Percentiles rank a stretch among this genome's conserved stretches.
These are phyloP conservation scores for Thymelicus acteon DNA, from an alignment of 2,888 invertebrate species.

Conservation along the genomic window DNA sequence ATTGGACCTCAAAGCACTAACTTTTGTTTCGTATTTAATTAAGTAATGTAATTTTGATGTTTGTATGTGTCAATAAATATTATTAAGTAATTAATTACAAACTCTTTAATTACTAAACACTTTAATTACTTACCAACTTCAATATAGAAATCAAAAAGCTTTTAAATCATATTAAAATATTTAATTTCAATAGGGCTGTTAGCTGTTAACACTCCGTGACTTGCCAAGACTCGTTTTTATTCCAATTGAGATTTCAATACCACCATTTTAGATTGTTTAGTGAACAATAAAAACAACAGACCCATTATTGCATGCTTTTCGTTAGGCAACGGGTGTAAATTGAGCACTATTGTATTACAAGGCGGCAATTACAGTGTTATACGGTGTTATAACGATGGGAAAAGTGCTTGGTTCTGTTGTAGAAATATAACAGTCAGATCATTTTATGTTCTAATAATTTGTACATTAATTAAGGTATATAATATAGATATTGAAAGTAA, in stretches of 20 bases:
- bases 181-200: conserved; percentile 6
- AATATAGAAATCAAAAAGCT: background rate
- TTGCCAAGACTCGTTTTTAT: conserved; percentile 8
- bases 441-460: background rate
- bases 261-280: conserved; percentile 20
- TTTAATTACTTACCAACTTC: too few species aligned
- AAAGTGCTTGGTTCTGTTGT: background rate
- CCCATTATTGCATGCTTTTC: conserved; percentile 18
- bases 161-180: background rate
- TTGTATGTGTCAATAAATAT: too few species aligned
- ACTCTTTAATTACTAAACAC: too few species aligned
- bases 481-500: background rate
- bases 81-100: too few species aligned
- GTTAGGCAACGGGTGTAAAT: conserved; percentile 21
- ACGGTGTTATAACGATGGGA: conserved; percentile 16
- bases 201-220: conserved; percentile 20
- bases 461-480: background rate
- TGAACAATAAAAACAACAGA: conserved; percentile 30
- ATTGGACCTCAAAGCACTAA: too few species aligned
- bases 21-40: too few species aligned
- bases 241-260: conserved; percentile 16
- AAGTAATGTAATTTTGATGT: too few species aligned
- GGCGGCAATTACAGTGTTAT: conserved; percentile 40
- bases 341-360: conserved; percentile 41
- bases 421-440: background rate